These are phyloP conservation scores for Strix uralensis DNA, from an alignment of 2,113 vertebrate species.

Conservation along the genomic window DNA sequence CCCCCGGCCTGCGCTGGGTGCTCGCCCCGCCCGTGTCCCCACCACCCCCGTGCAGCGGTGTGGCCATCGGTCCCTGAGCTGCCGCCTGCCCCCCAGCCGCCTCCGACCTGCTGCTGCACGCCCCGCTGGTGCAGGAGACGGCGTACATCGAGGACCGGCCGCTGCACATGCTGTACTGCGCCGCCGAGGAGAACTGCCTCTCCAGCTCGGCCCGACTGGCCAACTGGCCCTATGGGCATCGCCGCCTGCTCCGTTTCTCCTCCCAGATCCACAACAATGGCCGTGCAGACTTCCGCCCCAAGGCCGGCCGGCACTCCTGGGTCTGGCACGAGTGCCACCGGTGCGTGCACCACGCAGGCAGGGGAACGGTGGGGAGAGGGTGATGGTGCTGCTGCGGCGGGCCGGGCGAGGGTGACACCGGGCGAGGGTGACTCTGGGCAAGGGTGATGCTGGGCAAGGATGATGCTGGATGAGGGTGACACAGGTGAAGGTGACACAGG, in stretches of 20 bases:
- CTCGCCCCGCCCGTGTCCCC: fast-evolving
- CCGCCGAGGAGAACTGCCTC: constrained; percentile 94
- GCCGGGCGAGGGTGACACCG: background rate
- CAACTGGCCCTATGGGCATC: constrained; percentile 97
- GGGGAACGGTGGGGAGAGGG: background rate
- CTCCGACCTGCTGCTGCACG: constrained; percentile 91
- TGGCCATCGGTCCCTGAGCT: background rate
- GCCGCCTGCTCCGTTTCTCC: constrained; percentile 96
- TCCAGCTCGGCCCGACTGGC: constrained; percentile 85
- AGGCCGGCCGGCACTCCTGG: constrained; percentile 96
- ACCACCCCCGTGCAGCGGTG: background rate
- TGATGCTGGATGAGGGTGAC: background rate
- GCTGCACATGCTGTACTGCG: constrained; percentile 96
- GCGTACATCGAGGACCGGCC: constrained; percentile 97
- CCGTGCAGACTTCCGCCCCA: constrained; percentile 93
- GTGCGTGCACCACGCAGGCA: constrained; percentile 44
- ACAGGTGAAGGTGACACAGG: fast-evolving
- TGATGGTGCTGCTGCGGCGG: background rate
- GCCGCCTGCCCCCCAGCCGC: constrained; percentile 75
- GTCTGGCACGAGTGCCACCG: constrained; percentile 98
- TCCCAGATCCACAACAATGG: constrained; percentile 98
- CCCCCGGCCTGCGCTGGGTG: fast-evolving
- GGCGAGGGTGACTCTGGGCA: fast-evolving
- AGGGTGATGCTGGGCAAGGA: background rate
- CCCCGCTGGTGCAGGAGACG: constrained; percentile 88